Evolutionary conservation across 2,888 invertebrate species (phyloP).

Genomic region (Notocelia uddmanniana): DNA sequence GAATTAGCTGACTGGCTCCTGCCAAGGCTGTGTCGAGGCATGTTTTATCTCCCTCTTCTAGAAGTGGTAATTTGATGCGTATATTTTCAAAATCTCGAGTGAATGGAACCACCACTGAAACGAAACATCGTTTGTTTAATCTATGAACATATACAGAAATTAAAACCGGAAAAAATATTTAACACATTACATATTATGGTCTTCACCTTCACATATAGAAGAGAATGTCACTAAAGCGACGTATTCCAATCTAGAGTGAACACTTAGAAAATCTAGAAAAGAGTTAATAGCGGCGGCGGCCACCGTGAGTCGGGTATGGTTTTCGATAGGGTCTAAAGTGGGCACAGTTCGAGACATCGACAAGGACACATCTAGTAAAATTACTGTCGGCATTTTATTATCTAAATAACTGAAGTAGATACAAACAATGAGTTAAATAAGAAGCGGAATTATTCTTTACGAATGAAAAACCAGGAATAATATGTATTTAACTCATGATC

Average conservation of each 20-base stretch:
- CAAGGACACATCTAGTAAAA: slow-evolving; percentile 76
- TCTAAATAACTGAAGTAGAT: not conserved
- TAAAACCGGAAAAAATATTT: not conserved
- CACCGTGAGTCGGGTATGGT: slow-evolving; percentile 72
- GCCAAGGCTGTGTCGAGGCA: slow-evolving; percentile 92
- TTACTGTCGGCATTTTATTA: slow-evolving; percentile 74
- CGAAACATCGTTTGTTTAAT: slow-evolving; percentile 27
- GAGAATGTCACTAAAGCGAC: slow-evolving; percentile 77
- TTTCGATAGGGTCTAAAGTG: slow-evolving; percentile 71
- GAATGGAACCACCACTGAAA: slow-evolving; percentile 91
- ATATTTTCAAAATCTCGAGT: slow-evolving; percentile 95
- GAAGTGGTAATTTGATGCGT: slow-evolving; percentile 89
- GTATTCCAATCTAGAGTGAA: slow-evolving; percentile 78
- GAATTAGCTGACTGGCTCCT: slow-evolving; percentile 91
- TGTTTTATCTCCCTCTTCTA: slow-evolving; percentile 95
- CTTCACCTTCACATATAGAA: slow-evolving; percentile 75
- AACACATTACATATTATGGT: too few relatives aligned
- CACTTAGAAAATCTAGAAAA: slow-evolving; percentile 74
- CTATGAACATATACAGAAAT: not conserved
- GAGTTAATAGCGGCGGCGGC: slow-evolving; percentile 74
- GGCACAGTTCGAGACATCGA: slow-evolving; percentile 79
- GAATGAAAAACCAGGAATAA: not conserved
- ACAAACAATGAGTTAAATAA: not conserved
- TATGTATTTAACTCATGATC: not conserved
- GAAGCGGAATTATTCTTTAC: not conserved